A percentile compares a stretch with the other conserved stretches of the same genome.
Evolutionary conservation across 1,140 invertebrate species (phyloP).

Genomic region (Psilanteris sp.): DNA sequence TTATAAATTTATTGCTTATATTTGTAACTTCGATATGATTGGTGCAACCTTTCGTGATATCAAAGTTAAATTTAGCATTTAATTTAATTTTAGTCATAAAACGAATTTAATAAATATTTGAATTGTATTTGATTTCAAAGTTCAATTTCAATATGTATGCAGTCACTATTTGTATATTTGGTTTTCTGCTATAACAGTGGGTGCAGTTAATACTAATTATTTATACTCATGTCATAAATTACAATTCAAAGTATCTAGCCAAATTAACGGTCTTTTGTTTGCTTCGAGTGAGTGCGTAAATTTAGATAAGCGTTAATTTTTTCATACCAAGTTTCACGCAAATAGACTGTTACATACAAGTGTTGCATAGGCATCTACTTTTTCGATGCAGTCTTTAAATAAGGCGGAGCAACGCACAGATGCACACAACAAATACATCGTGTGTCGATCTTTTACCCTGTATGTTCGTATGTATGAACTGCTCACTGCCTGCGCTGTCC

Average conservation of each 20-base stretch:
- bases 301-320: constrained; percentile 6
- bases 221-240: neutral
- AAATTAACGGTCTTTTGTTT: constrained; percentile 6
- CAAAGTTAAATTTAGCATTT: no score
- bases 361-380: constrained; percentile 46
- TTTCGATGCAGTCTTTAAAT: constrained; percentile 54
- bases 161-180: constrained; percentile 17
- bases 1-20: no score
- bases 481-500: constrained; percentile 79
- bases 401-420: constrained; percentile 21
- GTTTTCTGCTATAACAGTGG: constrained; percentile 13
- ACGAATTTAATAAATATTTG: no score
- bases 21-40: no score
- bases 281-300: neutral
- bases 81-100: no score
- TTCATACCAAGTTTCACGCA: constrained; percentile 19
- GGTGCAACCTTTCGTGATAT: no score
- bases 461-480: constrained; percentile 73
- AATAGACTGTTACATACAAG: constrained; percentile 60
- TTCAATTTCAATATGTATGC: no score
- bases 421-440: constrained; percentile 22
- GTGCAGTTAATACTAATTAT: neutral
- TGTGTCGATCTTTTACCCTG: constrained; percentile 65
- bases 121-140: no score
- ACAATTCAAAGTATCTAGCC: constrained; percentile 1